These are phyloP conservation scores for Tipula helvola DNA, from an alignment of 2,888 invertebrate species.

Conservation along the genomic window DNA sequence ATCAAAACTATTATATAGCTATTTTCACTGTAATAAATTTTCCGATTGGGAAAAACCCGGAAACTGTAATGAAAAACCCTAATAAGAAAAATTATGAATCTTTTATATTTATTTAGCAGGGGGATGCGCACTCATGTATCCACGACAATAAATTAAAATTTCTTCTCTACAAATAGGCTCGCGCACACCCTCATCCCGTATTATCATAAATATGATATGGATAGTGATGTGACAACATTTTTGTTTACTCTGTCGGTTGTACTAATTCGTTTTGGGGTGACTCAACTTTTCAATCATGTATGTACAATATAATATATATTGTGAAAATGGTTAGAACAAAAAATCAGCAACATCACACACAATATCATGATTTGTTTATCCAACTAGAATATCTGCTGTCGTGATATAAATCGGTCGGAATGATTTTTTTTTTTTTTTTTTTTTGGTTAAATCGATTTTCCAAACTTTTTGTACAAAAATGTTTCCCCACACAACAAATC, in stretches of 20 bases:
- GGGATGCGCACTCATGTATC: neutral
- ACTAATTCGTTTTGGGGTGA: neutral
- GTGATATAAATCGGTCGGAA: neutral
- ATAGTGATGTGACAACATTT: neutral
- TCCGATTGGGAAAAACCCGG: neutral
- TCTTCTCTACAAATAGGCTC: neutral
- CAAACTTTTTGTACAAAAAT: neutral
- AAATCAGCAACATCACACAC: neutral
- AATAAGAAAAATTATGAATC: neutral
- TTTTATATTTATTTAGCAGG: neutral
- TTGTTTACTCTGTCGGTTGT: neutral
- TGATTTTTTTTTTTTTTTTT: neutral
- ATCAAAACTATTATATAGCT: neutral
- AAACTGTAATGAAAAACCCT: neutral
- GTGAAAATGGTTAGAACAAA: neutral
- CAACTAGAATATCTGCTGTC: neutral
- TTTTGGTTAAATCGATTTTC: neutral
- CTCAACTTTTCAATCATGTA: neutral
- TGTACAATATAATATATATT: neutral
- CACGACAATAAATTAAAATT: neutral
- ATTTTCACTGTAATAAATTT: neutral
- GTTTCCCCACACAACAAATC: neutral
- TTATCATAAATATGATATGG: neutral
- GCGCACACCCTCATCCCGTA: neutral
- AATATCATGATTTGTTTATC: neutral